Evolutionary conservation across 2,113 vertebrate species (phyloP).

Genomic region (Camelus bactrianus): DNA sequence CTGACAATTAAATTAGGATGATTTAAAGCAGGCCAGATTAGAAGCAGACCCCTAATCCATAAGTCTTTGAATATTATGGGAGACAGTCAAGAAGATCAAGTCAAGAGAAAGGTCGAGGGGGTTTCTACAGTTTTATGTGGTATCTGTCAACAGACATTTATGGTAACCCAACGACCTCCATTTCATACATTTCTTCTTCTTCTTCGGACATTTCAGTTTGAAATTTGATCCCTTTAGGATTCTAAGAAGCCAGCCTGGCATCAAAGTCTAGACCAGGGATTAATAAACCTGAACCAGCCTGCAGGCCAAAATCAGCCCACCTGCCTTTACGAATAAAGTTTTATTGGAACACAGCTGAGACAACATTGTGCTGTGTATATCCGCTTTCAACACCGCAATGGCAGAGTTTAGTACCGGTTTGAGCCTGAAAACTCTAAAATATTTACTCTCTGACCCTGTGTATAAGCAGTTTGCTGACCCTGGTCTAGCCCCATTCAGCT

Average conservation of each 20-base stretch:
- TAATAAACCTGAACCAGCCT: not conserved
- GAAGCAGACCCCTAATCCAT: not conserved
- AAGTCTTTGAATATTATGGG: not conserved
- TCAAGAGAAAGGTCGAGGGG: not conserved
- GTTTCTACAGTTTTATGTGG: not conserved
- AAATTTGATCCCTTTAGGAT: not conserved
- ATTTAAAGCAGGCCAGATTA: not conserved
- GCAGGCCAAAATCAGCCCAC: not conserved
- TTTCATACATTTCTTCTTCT: slow-evolving; percentile 16
- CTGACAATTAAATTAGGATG: slow-evolving; percentile 29
- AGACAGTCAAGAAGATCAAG: not conserved
- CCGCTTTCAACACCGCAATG: not conserved
- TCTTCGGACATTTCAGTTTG: not conserved
- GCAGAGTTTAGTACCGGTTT: not conserved
- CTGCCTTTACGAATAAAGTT: not conserved
- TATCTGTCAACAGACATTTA: not conserved
- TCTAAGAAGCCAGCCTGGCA: not conserved
- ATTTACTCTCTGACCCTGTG: not conserved
- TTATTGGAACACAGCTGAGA: not conserved
- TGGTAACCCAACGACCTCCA: not conserved
- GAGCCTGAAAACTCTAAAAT: not conserved
- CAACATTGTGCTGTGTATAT: not conserved
- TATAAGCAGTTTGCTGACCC: not conserved
- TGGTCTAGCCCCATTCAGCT: not conserved
- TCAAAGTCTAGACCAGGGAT: not conserved